These are phyloP conservation scores for Mesoligia furuncula DNA, from an alignment of 2,888 invertebrate genomes.

Conservation along the genomic window DNA sequence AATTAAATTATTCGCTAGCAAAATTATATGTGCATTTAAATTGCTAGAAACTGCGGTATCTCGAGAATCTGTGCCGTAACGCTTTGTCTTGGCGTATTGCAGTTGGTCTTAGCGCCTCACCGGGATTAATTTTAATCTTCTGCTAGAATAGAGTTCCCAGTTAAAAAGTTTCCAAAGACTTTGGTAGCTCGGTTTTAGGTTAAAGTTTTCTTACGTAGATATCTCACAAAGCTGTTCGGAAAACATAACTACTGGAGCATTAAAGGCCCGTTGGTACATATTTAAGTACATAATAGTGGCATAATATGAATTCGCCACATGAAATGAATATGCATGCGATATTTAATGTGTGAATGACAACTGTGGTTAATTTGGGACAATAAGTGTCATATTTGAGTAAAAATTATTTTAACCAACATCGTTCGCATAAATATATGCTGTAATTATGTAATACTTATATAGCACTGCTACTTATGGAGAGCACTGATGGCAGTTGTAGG, in stretches of 20 bases:
- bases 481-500: background rate
- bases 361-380: constrained; percentile 48
- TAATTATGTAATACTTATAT: background rate
- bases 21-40: constrained; percentile 64
- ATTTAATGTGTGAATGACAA: constrained; percentile 55
- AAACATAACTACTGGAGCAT: constrained; percentile 33
- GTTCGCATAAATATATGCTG: constrained; percentile 7
- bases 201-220: constrained; percentile 54
- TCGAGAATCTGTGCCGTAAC: constrained; percentile 54
- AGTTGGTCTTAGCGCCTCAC: constrained; percentile 55
- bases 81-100: constrained; percentile 58
- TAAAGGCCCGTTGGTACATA: constrained; percentile 12
- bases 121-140: constrained; percentile 67
- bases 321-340: constrained; percentile 55
- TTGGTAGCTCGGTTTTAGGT: constrained; percentile 58
- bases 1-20: constrained; percentile 55
- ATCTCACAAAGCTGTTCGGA: constrained; percentile 43
- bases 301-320: constrained; percentile 25
- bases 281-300: constrained; percentile 2
- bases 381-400: constrained; percentile 46
- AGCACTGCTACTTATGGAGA: background rate
- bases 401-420: constrained; percentile 35
- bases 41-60: constrained; percentile 57
- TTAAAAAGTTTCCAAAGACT: constrained; percentile 60
- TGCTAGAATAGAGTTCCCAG: constrained; percentile 59